Conservation (phyloP, 2,888 invertebrate species). For the Strigamia crassipes region DNA sequence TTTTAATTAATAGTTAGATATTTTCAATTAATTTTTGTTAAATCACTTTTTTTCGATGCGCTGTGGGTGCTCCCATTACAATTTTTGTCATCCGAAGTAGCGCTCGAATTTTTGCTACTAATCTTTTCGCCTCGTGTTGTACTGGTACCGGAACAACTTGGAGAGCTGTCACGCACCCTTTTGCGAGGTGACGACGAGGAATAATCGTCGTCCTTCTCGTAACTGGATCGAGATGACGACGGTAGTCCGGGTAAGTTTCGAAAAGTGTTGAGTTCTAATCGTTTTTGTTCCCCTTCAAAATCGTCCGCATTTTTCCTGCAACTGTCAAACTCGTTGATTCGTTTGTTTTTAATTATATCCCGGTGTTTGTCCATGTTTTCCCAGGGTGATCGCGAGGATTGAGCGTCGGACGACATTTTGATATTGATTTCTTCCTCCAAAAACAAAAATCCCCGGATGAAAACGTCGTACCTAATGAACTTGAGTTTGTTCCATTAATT, state of each 20-base stretch:
- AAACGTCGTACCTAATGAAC: neutral
- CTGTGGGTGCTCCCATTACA: neutral
- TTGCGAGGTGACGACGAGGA: neutral
- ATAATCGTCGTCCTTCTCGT: neutral
- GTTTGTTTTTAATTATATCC: neutral
- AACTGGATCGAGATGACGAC: neutral
- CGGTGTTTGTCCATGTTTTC: conserved; percentile 16
- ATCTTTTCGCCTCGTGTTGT: neutral
- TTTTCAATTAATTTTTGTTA: neutral
- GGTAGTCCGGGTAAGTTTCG: neutral
- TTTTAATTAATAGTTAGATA: neutral
- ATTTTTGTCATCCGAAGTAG: neutral
- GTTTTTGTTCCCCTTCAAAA: neutral
- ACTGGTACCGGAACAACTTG: neutral
- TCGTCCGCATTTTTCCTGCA: neutral
- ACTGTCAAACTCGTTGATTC: neutral
- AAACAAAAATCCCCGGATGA: conserved; percentile 6
- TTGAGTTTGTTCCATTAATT: neutral
- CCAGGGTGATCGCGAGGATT: neutral
- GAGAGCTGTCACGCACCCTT: neutral
- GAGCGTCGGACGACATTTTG: conserved; percentile 7
- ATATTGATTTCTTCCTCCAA: conserved; percentile 14
- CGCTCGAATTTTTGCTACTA: neutral
- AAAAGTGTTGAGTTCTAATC: neutral
- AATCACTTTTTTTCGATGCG: neutral